Percentiles rank a stretch among this genome's conserved stretches.
These are phyloP conservation scores for Sebastiscus tertius DNA, from an alignment of 2,797 vertebrate genomes.

Conservation along the genomic window DNA sequence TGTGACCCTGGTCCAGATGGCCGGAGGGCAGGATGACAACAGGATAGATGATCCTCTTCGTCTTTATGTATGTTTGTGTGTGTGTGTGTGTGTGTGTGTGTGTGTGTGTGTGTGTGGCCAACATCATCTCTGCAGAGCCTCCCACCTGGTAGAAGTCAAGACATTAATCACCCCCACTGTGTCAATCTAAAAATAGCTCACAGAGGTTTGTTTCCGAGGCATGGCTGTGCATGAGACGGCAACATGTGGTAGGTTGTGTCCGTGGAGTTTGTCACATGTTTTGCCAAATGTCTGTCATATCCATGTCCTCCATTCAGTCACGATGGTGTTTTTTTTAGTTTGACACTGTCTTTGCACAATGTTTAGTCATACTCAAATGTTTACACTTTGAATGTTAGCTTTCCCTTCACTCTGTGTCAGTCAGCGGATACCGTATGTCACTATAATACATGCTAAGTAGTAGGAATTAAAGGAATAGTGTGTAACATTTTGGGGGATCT, in stretches of 20 bases:
- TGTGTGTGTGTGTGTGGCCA: not conserved
- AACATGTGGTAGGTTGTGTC: not conserved
- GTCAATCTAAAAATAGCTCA: slow-evolving; percentile 59
- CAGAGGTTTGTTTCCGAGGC: slow-evolving; percentile 14
- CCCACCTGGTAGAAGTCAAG: slow-evolving; percentile 42
- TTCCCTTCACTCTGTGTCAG: not conserved
- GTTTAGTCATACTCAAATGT: not conserved
- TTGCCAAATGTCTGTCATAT: not conserved
- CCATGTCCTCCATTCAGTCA: not conserved
- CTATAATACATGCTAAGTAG: not conserved
- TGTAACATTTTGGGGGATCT: too few relatives aligned
- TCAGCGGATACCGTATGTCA: not conserved
- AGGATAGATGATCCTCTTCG: slow-evolving; percentile 33
- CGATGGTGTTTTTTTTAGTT: not conserved
- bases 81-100: slow-evolving; percentile 1
- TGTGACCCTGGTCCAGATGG: slow-evolving; percentile 46
- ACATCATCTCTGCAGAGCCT: slow-evolving; percentile 26
- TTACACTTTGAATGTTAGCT: not conserved
- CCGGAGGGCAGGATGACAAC: slow-evolving; percentile 32
- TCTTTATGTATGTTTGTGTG: slow-evolving; percentile 5
- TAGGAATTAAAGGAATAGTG: not conserved
- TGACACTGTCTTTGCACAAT: not conserved
- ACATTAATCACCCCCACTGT: slow-evolving; percentile 53
- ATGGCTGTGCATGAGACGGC: not conserved
- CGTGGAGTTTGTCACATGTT: slow-evolving; percentile 15